Evolutionary conservation across 2,797 vertebrate species (phyloP).

Genomic region (Poeciliopsis presidionis): DNA sequence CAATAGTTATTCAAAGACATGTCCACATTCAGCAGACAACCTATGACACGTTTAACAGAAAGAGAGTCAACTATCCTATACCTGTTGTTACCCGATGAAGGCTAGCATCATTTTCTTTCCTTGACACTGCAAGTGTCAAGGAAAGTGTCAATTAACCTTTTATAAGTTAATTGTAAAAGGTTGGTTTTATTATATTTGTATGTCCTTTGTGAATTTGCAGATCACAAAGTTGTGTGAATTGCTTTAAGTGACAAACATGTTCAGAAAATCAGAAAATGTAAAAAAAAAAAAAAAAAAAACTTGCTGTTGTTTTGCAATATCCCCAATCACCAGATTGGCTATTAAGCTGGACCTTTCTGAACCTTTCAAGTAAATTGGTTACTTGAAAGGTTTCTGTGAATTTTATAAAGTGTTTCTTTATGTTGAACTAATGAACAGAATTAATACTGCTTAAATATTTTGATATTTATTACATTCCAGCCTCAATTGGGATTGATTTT

Average conservation of each 20-base stretch:
- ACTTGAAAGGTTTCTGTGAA: neutral
- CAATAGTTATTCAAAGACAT: constrained; percentile 60
- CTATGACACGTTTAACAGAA: constrained; percentile 75
- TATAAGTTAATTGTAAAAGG: neutral
- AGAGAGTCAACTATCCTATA: constrained; percentile 60
- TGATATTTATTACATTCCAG: neutral
- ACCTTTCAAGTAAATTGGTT: neutral
- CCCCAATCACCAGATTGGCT: constrained; percentile 39
- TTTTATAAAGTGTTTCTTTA: neutral
- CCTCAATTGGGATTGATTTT: neutral
- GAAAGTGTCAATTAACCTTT: too few species aligned
- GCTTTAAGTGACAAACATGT: neutral
- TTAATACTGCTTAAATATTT: neutral
- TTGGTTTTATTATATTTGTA: neutral
- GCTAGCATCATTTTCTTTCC: constrained; percentile 6
- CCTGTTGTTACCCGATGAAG: neutral
- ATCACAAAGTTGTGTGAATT: constrained; percentile 54
- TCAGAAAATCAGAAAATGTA: constrained; percentile 25
- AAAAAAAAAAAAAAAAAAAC: neutral
- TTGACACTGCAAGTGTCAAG: constrained; percentile 1
- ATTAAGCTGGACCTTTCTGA: constrained; percentile 60
- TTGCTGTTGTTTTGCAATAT: constrained; percentile 8
- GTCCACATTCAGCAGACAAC: constrained; percentile 61
- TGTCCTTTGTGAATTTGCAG: constrained; percentile 56
- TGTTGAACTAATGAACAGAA: neutral